These are phyloP conservation scores for Prosapia bicincta DNA, from an alignment of 2,888 invertebrate species.

Conservation along the genomic window DNA sequence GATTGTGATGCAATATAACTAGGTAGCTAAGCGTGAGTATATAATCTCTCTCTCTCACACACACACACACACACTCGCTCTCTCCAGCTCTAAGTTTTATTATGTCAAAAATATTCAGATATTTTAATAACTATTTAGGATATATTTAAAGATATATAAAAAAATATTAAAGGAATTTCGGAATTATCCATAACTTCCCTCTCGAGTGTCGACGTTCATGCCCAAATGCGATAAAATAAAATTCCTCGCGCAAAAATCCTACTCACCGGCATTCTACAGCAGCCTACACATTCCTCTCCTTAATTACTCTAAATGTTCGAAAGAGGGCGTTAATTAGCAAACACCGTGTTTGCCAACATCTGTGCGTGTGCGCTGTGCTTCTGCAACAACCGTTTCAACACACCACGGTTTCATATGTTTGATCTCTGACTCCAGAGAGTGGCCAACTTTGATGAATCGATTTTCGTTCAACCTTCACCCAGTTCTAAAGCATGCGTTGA, in stretches of 20 bases:
- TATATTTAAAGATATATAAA: too few species aligned
- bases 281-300: background rate
- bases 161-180: too few species aligned
- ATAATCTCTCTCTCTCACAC: too few species aligned
- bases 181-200: too few species aligned
- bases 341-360: background rate
- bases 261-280: background rate
- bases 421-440: background rate
- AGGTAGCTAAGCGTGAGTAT: too few species aligned
- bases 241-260: background rate
- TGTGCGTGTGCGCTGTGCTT: background rate
- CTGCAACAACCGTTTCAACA: background rate
- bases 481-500: background rate
- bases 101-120: too few species aligned
- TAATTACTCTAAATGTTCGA: background rate
- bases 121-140: too few species aligned
- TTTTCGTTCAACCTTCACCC: background rate
- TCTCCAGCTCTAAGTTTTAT: too few species aligned
- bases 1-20: too few species aligned
- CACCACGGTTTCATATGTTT: background rate
- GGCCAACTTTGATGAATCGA: conserved; percentile 2
- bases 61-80: too few species aligned
- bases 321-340: background rate
- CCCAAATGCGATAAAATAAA: background rate
- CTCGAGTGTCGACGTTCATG: too few species aligned